Percentiles rank a stretch among this genome's conserved stretches.
phyloP scores from a whole-genome alignment of 1,140 invertebrate genomes.

The Plectus sambesii region DNA sequence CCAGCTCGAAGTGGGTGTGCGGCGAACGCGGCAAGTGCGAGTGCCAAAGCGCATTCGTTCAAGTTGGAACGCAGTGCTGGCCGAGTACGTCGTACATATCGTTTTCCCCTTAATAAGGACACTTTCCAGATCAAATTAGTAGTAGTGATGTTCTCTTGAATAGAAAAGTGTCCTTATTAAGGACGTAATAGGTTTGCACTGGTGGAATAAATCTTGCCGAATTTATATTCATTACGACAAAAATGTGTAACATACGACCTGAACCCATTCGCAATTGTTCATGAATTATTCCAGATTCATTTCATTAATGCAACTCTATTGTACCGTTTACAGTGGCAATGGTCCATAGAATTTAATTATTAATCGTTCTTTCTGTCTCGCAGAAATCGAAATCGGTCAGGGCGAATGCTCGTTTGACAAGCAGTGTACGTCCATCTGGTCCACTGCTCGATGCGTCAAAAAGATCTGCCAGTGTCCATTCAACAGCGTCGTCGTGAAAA shows the following conservation, averaged over 20 bases:
- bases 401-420: conserved; percentile 18
- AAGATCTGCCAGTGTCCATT: conserved; percentile 10
- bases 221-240: background rate
- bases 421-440: conserved; percentile 17
- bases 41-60: conserved; percentile 14
- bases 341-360: too few species aligned
- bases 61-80: conserved; percentile 21
- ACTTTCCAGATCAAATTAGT: too few species aligned
- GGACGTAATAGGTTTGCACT: too few species aligned
- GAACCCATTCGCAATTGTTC: too few species aligned
- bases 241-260: too few species aligned
- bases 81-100: conserved; percentile 16
- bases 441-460: conserved; percentile 15
- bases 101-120: too few species aligned
- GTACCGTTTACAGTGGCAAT: too few species aligned
- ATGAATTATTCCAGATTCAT: too few species aligned
- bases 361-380: conserved; percentile 2
- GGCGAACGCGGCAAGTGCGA: conserved; percentile 8
- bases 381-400: conserved; percentile 12
- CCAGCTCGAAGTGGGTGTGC: conserved; percentile 16
- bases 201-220: too few species aligned
- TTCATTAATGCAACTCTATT: too few species aligned
- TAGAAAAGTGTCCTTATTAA: too few species aligned
- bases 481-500: conserved; percentile 1
- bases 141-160: too few species aligned